phyloP scores from a whole-genome alignment of 2,888 invertebrate species.

The Dusona sp. region DNA sequence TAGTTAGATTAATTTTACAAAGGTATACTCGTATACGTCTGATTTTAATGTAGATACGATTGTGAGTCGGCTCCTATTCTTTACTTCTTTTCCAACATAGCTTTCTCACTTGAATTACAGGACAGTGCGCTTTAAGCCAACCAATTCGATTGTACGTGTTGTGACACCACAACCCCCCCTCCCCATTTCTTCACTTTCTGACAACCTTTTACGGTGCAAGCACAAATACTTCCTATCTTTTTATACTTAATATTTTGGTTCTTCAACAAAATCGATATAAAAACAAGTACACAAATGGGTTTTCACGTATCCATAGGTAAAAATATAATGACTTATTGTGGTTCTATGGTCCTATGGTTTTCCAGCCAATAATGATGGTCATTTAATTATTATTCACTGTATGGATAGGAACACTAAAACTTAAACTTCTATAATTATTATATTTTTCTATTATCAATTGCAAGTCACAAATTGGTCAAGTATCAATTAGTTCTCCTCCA shows the following conservation, averaged over 20 bases:
- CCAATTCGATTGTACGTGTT: conserved; percentile 67
- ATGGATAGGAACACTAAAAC: not conserved
- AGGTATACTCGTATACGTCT: not conserved
- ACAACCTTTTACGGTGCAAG: not conserved
- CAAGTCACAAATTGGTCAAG: not conserved
- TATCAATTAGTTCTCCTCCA: not conserved
- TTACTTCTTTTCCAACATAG: conserved; percentile 18
- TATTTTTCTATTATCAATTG: not conserved
- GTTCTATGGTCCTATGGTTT: no score
- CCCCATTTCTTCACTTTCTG: not conserved
- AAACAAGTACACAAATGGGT: not conserved
- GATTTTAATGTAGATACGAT: not conserved
- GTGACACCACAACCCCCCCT: conserved; percentile 48
- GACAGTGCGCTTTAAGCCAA: conserved; percentile 60
- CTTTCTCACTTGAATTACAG: conserved; percentile 25
- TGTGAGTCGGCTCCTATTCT: conserved; percentile 13
- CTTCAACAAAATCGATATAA: not conserved
- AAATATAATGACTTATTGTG: not conserved
- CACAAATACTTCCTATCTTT: not conserved
- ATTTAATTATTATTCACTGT: not conserved
- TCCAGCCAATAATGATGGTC: not conserved
- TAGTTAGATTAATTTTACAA: not conserved
- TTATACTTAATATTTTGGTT: not conserved
- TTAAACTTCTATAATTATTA: not conserved
- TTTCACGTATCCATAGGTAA: not conserved